These are phyloP conservation scores for Pangasius krempfi DNA, from an alignment of 2,797 vertebrate genomes.

Conservation along the genomic window DNA sequence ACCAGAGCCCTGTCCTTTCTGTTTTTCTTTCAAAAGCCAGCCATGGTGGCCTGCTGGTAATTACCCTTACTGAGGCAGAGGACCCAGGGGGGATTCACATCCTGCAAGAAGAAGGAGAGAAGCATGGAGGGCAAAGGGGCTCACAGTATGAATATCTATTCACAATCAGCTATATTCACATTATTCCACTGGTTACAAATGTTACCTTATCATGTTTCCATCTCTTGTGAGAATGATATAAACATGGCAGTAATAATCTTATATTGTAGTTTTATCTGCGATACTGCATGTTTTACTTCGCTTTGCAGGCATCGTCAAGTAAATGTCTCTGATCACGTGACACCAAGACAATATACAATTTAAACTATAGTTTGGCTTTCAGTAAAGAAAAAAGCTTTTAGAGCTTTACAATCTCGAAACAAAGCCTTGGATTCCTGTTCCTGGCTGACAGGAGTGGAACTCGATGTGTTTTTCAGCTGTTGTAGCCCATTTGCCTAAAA, in stretches of 20 bases:
- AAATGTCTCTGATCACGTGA: too few species aligned
- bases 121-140: not conserved
- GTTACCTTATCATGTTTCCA: not conserved
- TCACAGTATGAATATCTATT: not conserved
- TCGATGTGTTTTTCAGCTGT: not conserved
- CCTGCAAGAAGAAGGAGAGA: slow-evolving; percentile 13
- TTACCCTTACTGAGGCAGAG: slow-evolving; percentile 23
- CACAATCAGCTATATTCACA: not conserved
- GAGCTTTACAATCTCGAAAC: not conserved
- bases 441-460: not conserved
- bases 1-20: slow-evolving; percentile 13
- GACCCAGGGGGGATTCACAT: slow-evolving; percentile 18
- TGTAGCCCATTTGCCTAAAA: not conserved
- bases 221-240: not conserved
- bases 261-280: not conserved
- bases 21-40: slow-evolving; percentile 21
- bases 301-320: not conserved
- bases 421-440: not conserved
- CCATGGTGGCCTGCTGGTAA: slow-evolving; percentile 36
- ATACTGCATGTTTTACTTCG: not conserved
- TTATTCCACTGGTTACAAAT: not conserved
- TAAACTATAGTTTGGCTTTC: not conserved
- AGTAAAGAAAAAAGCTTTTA: not conserved
- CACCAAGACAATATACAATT: not conserved
- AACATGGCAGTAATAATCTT: not conserved